These are phyloP conservation scores for Turnix velox DNA, from an alignment of 2,113 vertebrate genomes.

Conservation along the genomic window DNA sequence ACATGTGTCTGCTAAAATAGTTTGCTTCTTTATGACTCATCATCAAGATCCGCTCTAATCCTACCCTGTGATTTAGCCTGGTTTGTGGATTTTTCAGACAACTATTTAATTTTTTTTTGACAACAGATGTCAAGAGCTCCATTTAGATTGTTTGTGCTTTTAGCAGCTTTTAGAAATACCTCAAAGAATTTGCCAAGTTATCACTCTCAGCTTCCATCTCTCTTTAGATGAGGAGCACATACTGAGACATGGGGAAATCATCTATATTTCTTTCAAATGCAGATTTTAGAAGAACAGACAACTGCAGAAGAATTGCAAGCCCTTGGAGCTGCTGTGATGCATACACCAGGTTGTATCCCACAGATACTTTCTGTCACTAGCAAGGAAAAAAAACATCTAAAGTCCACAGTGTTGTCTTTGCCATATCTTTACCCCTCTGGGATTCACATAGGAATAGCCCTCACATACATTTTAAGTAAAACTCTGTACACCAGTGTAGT, in stretches of 20 bases:
- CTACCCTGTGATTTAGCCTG: neutral
- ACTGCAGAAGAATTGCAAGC: neutral
- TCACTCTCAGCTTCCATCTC: neutral
- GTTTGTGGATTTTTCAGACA: neutral
- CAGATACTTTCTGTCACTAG: neutral
- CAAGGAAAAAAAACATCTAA: neutral
- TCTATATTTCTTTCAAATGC: neutral
- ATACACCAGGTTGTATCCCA: neutral
- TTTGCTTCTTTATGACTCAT: neutral
- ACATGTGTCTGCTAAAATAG: neutral
- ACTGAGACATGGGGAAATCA: neutral
- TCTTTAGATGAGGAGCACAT: neutral
- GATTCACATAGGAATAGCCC: neutral
- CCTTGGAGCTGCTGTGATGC: neutral
- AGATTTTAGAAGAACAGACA: neutral
- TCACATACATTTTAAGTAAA: neutral
- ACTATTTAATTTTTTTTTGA: neutral
- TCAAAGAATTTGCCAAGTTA: neutral
- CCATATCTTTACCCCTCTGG: neutral
- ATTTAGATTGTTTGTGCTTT: neutral
- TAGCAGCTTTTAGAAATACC: slow-evolving; percentile 11
- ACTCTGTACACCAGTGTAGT: neutral
- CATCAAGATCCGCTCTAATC: neutral
- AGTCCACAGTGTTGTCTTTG: neutral
- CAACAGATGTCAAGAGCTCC: neutral